Evolutionary conservation across 2,113 vertebrate species (phyloP).

Genomic region (Ictalurus punctatus): DNA sequence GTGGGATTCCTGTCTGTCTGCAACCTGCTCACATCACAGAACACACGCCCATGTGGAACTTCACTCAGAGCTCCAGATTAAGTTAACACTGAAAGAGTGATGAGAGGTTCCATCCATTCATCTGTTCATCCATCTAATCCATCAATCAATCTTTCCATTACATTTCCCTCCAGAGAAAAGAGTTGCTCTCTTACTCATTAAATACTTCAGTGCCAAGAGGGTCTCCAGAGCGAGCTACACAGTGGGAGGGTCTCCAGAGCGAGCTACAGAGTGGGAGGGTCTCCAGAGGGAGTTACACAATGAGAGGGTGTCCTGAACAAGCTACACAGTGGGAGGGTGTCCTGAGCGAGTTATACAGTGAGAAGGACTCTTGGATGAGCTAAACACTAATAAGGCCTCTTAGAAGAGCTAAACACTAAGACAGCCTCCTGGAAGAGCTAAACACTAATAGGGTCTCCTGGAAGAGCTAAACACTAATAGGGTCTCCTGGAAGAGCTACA

Average conservation of each 20-base stretch:
- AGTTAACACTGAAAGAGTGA: background rate
- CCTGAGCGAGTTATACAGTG: background rate
- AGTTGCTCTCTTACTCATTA: background rate
- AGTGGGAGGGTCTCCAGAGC: background rate
- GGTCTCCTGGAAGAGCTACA: background rate
- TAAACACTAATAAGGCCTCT: background rate
- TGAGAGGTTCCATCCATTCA: slow-evolving; percentile 1
- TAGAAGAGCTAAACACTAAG: background rate
- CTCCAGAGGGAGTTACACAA: background rate
- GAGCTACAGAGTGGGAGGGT: background rate
- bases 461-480: background rate
- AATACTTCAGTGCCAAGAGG: background rate
- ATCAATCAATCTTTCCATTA: slow-evolving; percentile 1
- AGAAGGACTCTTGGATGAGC: background rate
- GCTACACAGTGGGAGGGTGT: background rate
- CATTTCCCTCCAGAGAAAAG: background rate
- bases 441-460: background rate
- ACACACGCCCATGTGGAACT: background rate
- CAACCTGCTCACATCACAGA: slow-evolving; percentile 21
- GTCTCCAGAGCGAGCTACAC: background rate
- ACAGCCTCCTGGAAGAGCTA: slow-evolving; percentile 1
- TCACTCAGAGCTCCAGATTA: background rate
- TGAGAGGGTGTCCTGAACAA: background rate
- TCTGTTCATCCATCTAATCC: slow-evolving; percentile 3
- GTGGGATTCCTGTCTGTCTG: slow-evolving; percentile 8